Evolutionary conservation across 2,113 vertebrate species (phyloP), one percentile per base, ranked within the genome.

Genomic region (Charadrius vociferus): DNA sequence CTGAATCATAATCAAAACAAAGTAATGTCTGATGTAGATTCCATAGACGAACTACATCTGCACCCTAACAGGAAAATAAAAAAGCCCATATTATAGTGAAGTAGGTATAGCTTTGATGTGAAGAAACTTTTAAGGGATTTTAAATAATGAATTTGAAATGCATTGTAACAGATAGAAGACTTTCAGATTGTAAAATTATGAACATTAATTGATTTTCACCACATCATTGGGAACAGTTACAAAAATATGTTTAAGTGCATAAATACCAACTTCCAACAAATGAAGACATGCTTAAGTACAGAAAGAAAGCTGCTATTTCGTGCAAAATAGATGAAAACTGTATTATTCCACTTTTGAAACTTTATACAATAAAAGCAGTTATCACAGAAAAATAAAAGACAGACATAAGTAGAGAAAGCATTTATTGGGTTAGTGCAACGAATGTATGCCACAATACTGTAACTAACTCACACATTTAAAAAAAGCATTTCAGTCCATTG

Each of bases 11-110:
- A 96, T 99, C 98, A 96, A 99, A 98, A 90, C 95, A 98, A 73
- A 98, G 97, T 23, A 99, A 97, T 22, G 98, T 95, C 32, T 98
- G 96, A 58, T 99, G 99, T 8, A 99, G 96, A 85, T 90, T 97
- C 99, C 99, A 99, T 4, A 99, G 83, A 88, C 98, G 98, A 93
- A 98, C 95, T 53, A 99, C 89, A 93, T 99, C 98, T 70, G 96
- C 90, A 41, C 97, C 97, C 99, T 99, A 66, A 55, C 37, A 53
- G n/a, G 86, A 81, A 11, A 92, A n/a, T n/a, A n/a, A 55, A 63
- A 56, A 14, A 53, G 3, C 3, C 6, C 49, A 43, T 8, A 9
- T 74, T 59, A 81, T 1, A 74, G 19, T 45, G 21, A 59, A 27
- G 12, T 23, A 63, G 9, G 13, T 53, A 39, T 3, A 41, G 37